Evolutionary conservation across 2,888 invertebrate species (phyloP).

Genomic region (Trissolcus brochymenae): DNA sequence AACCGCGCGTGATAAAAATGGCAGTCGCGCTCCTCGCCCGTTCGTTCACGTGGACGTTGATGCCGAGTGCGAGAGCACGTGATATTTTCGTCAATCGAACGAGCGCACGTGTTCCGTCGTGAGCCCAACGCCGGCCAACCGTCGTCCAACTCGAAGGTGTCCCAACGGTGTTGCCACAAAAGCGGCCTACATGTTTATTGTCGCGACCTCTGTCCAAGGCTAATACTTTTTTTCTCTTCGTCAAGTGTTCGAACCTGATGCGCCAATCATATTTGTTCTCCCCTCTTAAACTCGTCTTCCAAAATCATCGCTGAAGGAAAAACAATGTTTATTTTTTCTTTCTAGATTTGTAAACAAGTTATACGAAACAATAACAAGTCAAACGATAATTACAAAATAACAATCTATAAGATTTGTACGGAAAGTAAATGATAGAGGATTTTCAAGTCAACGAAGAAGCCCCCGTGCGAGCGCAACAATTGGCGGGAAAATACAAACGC

Average conservation of each 20-base stretch:
- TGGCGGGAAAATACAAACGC: constrained; percentile 49
- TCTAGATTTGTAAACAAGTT: background rate
- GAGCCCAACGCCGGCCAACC: constrained; percentile 8
- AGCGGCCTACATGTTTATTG: constrained; percentile 12
- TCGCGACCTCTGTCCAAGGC: constrained; percentile 14
- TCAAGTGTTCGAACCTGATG: constrained; percentile 2
- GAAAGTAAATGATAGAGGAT: no score
- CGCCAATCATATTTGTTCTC: no score
- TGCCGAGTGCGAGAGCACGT: constrained; percentile 40
- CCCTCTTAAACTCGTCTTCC: no score
- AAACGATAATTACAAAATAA: background rate
- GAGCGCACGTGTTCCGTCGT: constrained; percentile 38
- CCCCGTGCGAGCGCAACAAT: constrained; percentile 37
- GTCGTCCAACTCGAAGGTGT: background rate
- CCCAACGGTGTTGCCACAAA: constrained; percentile 14
- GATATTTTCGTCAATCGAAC: constrained; percentile 31
- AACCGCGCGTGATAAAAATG: constrained; percentile 54
- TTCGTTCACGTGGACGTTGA: constrained; percentile 47
- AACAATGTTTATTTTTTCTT: no score
- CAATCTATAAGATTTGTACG: background rate
- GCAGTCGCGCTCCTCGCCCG: constrained; percentile 51
- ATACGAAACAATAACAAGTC: background rate
- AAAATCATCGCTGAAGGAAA: no score
- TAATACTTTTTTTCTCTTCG: background rate
- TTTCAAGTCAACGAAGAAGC: background rate